Evolutionary conservation across 2,797 vertebrate species (phyloP).

Genomic region (Manis javanica): DNA sequence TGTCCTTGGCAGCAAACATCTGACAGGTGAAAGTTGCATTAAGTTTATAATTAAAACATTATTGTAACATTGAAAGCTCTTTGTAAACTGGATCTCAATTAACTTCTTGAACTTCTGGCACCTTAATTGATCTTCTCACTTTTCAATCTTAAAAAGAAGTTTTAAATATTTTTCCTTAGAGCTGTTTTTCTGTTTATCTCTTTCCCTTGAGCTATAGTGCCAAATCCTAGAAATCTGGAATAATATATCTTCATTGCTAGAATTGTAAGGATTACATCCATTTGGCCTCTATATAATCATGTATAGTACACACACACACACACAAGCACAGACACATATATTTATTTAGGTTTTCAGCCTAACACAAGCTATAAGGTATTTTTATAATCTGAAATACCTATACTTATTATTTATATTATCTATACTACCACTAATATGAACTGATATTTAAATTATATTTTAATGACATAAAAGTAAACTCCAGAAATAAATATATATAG

Average conservation of each 20-base stretch:
- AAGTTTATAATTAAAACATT: slow-evolving; percentile 67
- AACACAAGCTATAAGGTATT: background rate
- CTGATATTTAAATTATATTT: background rate
- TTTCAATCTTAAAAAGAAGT: slow-evolving; percentile 69
- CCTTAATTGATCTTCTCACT: slow-evolving; percentile 50
- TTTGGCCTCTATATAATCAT: background rate
- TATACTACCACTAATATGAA: background rate
- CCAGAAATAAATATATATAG: background rate
- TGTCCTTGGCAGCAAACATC: slow-evolving; percentile 42
- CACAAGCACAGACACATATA: background rate
- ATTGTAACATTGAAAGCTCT: slow-evolving; percentile 65
- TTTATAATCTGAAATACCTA: background rate
- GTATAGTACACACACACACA: no score
- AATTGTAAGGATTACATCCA: background rate
- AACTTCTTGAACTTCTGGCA: slow-evolving; percentile 59
- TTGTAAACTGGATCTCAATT: slow-evolving; percentile 53
- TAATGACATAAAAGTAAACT: background rate
- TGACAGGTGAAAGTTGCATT: slow-evolving; percentile 64
- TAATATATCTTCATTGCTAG: background rate
- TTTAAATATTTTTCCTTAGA: background rate
- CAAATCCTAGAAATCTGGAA: background rate
- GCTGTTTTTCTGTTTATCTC: slow-evolving; percentile 51
- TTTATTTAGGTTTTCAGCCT: background rate
- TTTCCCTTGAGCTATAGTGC: background rate
- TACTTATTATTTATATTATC: background rate